Base-by-base conservation (phyloP, 2,113 vertebrate species). In the Otocyon megalotis region DNA sequence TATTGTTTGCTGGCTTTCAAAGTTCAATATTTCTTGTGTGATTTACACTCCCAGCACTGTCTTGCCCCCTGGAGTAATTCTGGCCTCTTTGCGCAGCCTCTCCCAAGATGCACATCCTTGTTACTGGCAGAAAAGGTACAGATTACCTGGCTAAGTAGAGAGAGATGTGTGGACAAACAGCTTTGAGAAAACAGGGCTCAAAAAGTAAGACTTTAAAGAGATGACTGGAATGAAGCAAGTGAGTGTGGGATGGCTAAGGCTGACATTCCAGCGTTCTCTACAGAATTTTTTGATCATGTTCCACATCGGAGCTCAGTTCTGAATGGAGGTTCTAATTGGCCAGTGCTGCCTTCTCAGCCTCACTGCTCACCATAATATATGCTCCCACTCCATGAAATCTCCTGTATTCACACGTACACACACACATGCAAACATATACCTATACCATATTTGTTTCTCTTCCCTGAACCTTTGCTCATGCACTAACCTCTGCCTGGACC, bases 21-120 rank as follows among this genome's bases (percentile, higher is more conserved):
- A 98, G 98, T 98, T 99, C 98, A 98, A 98, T 98, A 98, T 98
- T 99, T 98, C 98, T 98, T 96, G 95, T 97, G 83, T 98, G 98
- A 99, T 99, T 99, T 99, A 99, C 98, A 97, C 88, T 90, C 97
- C 67, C 71, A 8, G 97, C 98, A 94, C 97, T 97, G 94, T 98
- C 97, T 96, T 85, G 24, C 32, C n/a, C 96, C 84, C 69, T 32
- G 37, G 90, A 96, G 82, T 97, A 96, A 97, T 95, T 97, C 96
- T 97, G 97, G 84, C 89, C 96, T 83, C 97, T 97, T 76, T 43
- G 71, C 97, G 97, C 94, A 97, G 35, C 37, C 90, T 98, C 96
- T 77, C 96, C 84, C 93, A 96, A 48, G 26, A 87, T 43, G 43
- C 95, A 96, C 90, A 97, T 97, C 93, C 60, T 63, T 50, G 93